A percentile compares a stretch with the other conserved stretches of the same genome.
Conservation (phyloP, 2,797 vertebrate genomes). For the Girardinus metallicus region DNA sequence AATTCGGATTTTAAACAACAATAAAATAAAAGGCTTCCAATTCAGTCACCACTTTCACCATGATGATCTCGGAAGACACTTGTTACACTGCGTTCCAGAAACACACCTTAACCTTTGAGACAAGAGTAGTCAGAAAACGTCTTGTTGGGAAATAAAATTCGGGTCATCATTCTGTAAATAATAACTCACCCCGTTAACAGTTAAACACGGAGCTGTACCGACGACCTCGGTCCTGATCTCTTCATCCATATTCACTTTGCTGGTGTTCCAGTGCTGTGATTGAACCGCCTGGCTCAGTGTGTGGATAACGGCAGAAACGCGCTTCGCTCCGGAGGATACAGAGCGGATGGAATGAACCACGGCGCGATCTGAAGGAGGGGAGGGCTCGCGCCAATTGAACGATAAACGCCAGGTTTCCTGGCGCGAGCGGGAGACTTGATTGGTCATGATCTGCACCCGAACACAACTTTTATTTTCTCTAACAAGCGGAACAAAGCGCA, state of each 20-base stretch:
- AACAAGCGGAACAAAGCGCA: neutral
- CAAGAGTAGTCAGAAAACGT: neutral
- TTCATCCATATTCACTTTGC: constrained; percentile 44
- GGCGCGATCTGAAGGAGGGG: constrained; percentile 31
- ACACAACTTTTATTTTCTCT: constrained; percentile 3
- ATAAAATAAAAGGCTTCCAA: neutral
- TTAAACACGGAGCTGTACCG: constrained; percentile 27
- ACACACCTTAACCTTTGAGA: constrained; percentile 41
- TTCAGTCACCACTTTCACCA: constrained; percentile 11
- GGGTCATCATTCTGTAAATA: neutral
- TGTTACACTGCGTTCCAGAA: constrained; percentile 53
- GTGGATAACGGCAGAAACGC: constrained; percentile 36
- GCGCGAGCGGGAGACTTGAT: neutral
- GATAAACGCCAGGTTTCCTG: constrained; percentile 26
- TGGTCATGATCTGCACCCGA: neutral
- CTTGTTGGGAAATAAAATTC: constrained; percentile 11
- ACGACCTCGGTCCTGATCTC: constrained; percentile 12
- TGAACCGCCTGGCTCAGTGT: constrained; percentile 35
- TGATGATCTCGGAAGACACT: constrained; percentile 39
- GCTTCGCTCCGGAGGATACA: constrained; percentile 44
- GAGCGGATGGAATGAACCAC: constrained; percentile 70
- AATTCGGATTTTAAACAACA: neutral
- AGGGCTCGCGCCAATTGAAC: constrained; percentile 18
- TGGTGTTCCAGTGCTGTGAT: constrained; percentile 19
- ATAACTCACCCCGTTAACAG: constrained; percentile 64